These are phyloP conservation scores for Cecropterus lyciades DNA, from an alignment of 1,140 invertebrate genomes.

Conservation along the genomic window DNA sequence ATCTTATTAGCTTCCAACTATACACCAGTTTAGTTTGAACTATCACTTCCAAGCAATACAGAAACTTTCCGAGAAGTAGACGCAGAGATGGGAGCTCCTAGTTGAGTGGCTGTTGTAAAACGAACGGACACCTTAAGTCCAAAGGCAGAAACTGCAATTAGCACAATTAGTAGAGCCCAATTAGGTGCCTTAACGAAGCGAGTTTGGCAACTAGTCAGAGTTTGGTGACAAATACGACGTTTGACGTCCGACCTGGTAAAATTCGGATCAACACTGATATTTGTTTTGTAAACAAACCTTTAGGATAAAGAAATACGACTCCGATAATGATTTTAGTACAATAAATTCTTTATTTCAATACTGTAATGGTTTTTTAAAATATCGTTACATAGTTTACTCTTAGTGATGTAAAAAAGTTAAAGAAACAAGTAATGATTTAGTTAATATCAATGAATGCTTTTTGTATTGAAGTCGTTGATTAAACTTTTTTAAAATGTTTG, in stretches of 20 bases:
- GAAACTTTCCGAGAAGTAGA: conserved; percentile 19
- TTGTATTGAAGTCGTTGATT: too few species aligned
- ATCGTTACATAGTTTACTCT: too few species aligned
- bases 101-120: conserved; percentile 22
- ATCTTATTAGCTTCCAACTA: conserved; percentile 35
- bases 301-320: neutral
- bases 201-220: conserved; percentile 65
- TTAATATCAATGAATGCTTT: too few species aligned
- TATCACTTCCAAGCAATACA: conserved; percentile 14
- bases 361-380: too few species aligned
- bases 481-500: too few species aligned
- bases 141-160: conserved; percentile 69
- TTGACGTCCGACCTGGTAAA: conserved; percentile 63
- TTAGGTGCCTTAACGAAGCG: conserved; percentile 78
- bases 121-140: conserved; percentile 72
- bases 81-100: conserved; percentile 11
- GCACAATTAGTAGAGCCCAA: conserved; percentile 75
- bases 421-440: too few species aligned
- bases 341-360: too few species aligned
- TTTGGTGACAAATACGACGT: conserved; percentile 68
- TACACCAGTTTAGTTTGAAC: conserved; percentile 32
- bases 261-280: conserved; percentile 51
- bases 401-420: too few species aligned
- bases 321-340: too few species aligned
- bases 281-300: conserved; percentile 52